Percentiles rank a stretch among this genome's conserved stretches.
phyloP scores from a whole-genome alignment of 2,888 invertebrate species.

The Neocrepidodera transversa region DNA sequence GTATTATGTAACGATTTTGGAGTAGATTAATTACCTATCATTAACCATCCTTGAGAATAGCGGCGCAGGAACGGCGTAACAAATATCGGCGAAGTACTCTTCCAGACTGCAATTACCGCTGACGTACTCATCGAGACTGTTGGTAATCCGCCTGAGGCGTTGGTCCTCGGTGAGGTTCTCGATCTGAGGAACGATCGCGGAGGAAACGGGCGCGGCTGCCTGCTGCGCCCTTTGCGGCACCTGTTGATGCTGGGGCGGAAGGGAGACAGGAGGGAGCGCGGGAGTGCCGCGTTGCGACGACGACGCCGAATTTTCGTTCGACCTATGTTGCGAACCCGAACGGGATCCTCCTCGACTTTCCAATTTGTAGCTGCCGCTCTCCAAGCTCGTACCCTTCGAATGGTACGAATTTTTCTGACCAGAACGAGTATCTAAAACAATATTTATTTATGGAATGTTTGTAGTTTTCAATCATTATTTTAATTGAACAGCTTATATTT shows the following conservation, averaged over 20 bases:
- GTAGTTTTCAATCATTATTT: too few species aligned
- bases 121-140: constrained; percentile 56
- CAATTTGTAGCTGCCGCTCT: constrained; percentile 50
- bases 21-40: constrained; percentile 55
- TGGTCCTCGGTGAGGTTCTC: constrained; percentile 46
- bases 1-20: too few species aligned
- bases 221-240: constrained; percentile 34
- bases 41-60: constrained; percentile 49
- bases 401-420: constrained; percentile 54
- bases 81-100: constrained; percentile 55
- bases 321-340: constrained; percentile 67
- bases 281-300: constrained; percentile 39
- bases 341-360: constrained; percentile 64
- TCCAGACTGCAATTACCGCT: constrained; percentile 50
- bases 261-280: constrained; percentile 19
- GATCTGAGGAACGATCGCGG: constrained; percentile 33
- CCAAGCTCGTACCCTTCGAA: constrained; percentile 59
- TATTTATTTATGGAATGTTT: too few species aligned
- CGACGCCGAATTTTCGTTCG: constrained; percentile 48
- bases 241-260: constrained; percentile 22
- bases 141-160: constrained; percentile 51
- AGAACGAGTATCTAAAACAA: constrained; percentile 38
- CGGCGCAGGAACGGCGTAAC: constrained; percentile 45
- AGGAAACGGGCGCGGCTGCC: constrained; percentile 8
- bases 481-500: too few species aligned